Evolutionary conservation across 2,797 vertebrate species (phyloP).

Genomic region (Thamnophis elegans): DNA sequence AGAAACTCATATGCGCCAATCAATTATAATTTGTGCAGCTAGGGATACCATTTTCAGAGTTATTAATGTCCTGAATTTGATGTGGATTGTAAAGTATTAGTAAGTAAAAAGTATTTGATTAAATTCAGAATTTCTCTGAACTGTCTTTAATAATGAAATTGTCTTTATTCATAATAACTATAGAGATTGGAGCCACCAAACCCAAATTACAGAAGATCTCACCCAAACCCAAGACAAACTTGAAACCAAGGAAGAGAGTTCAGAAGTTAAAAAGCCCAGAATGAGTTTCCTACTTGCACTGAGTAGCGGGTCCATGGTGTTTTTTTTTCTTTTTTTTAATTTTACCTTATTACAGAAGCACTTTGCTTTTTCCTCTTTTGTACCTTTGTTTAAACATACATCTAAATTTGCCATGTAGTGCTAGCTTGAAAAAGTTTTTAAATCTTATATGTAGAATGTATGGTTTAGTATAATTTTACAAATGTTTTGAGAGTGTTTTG

Average conservation of each 20-base stretch:
- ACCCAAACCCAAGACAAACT: slow-evolving; percentile 51
- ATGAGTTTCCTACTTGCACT: slow-evolving; percentile 14
- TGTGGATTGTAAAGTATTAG: slow-evolving; percentile 8
- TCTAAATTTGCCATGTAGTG: slow-evolving; percentile 5
- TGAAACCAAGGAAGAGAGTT: slow-evolving; percentile 63
- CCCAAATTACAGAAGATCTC: slow-evolving; percentile 35
- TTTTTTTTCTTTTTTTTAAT: background rate
- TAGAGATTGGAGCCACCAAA: slow-evolving; percentile 46
- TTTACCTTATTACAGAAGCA: slow-evolving; percentile 24
- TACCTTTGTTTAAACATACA: slow-evolving; percentile 27
- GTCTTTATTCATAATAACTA: slow-evolving; percentile 21
- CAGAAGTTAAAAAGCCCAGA: slow-evolving; percentile 62
- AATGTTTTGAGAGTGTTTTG: slow-evolving; percentile 41
- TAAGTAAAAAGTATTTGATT: background rate
- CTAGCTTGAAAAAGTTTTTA: slow-evolving; percentile 55
- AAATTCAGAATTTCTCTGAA: background rate
- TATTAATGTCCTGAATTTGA: background rate
- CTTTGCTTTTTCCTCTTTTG: slow-evolving; percentile 30
- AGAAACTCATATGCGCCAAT: background rate
- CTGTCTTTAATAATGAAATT: background rate
- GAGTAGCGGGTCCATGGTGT: background rate
- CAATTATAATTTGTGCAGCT: background rate
- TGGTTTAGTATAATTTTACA: slow-evolving; percentile 30
- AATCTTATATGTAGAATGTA: slow-evolving; percentile 51
- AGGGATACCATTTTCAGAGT: background rate